Evolutionary conservation across 92 coral and sea anemone genomes (phyloP).

Genomic region (Epizoanthus rinbou): DNA sequence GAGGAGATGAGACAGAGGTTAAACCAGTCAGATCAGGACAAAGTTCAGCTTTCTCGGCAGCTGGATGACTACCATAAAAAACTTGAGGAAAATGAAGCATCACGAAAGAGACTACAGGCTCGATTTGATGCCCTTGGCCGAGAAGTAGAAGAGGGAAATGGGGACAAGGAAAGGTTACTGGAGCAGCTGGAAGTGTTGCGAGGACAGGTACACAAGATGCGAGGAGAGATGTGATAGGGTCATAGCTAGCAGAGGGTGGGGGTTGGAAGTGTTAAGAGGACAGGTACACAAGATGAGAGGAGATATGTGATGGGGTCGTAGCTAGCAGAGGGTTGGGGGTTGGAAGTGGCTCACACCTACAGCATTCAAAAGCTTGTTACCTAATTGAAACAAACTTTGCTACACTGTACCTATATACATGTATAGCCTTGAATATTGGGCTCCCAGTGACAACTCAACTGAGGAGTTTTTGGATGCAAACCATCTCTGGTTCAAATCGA

Average conservation of each 20-base stretch:
- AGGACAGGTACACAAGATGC: constrained; percentile 70
- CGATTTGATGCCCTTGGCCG: constrained; percentile 80
- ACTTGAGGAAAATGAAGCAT: constrained; percentile 75
- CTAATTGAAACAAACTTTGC: no score
- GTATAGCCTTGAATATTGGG: no score
- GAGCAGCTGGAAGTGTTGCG: constrained; percentile 86
- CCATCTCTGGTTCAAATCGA: no score
- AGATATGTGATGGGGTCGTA: not conserved
- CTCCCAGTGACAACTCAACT: no score
- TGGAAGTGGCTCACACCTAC: no score
- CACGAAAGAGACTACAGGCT: constrained; percentile 69
- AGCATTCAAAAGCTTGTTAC: no score
- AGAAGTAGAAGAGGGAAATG: constrained; percentile 83
- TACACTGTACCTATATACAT: no score
- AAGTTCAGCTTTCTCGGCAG: constrained; percentile 52
- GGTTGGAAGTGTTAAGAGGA: constrained; percentile 69
- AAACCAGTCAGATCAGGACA: constrained; percentile 74
- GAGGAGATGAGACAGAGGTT: constrained; percentile 76
- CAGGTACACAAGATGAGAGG: constrained; percentile 62
- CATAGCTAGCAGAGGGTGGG: not conserved
- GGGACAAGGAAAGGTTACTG: constrained; percentile 80
- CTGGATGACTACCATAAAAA: constrained; percentile 73
- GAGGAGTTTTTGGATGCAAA: no score
- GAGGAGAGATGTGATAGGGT: not conserved
- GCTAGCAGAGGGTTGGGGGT: not conserved